Evolutionary conservation across 2,797 vertebrate species (phyloP).

Genomic region (Pseudochirops cupreus): DNA sequence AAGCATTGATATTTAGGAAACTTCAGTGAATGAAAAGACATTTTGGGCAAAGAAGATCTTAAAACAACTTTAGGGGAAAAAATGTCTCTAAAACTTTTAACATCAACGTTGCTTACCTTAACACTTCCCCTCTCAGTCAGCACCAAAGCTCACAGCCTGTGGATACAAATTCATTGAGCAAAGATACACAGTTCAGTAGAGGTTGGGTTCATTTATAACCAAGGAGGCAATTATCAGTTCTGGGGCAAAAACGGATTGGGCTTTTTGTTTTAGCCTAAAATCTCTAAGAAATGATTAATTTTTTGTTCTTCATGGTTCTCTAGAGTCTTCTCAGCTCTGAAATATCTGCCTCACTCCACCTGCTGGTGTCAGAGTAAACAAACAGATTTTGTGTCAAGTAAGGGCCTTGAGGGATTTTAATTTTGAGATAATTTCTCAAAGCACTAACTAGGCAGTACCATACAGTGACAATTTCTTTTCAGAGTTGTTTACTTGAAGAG

Average conservation of each 20-base stretch:
- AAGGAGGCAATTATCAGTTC: background rate
- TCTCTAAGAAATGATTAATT: background rate
- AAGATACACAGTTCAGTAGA: background rate
- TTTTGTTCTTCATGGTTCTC: background rate
- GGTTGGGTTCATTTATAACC: background rate
- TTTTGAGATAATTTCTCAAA: too few species aligned
- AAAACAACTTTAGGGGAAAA: background rate
- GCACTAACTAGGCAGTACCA: too few species aligned
- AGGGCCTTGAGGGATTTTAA: background rate
- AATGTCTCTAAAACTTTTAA: background rate
- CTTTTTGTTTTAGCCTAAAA: background rate
- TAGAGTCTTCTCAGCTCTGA: background rate
- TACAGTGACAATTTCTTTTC: background rate
- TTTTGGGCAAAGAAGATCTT: background rate
- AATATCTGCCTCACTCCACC: background rate
- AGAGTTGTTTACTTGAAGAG: background rate
- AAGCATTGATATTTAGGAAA: background rate
- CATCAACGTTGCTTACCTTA: background rate
- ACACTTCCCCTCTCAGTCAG: background rate
- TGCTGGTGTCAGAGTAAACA: background rate
- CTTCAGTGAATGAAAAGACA: background rate
- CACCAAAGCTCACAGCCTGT: background rate
- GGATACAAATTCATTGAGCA: background rate
- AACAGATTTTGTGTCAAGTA: background rate
- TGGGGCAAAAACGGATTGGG: background rate